A percentile compares a stretch with the other conserved stretches of the same genome.
Conservation (phyloP, 2,888 invertebrate genomes). For the Silvanus unidentatus region DNA sequence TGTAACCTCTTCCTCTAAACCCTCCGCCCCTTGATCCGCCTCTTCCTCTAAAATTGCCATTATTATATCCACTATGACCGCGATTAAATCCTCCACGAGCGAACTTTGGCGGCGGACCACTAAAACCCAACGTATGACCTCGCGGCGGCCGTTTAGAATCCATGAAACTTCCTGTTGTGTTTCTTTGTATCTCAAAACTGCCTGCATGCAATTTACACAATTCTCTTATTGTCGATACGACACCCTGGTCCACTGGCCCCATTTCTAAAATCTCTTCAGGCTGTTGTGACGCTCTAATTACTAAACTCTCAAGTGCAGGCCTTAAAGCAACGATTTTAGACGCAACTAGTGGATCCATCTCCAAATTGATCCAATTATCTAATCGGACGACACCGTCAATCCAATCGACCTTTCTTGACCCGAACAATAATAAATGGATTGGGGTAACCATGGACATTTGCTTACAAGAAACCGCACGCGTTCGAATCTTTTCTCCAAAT, state of each 20-base stretch:
- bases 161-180: constrained; percentile 49
- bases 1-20: constrained; percentile 21
- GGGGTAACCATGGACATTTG: constrained; percentile 93
- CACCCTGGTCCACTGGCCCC: constrained; percentile 57
- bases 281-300: constrained; percentile 71
- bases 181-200: constrained; percentile 60
- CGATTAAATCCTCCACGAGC: constrained; percentile 30
- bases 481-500: constrained; percentile 97
- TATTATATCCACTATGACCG: constrained; percentile 34
- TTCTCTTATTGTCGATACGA: constrained; percentile 64
- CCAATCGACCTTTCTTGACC: constrained; percentile 80
- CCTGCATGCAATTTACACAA: constrained; percentile 75
- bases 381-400: constrained; percentile 70
- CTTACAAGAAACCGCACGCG: constrained; percentile 92
- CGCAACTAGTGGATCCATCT: constrained; percentile 74
- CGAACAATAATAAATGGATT: constrained; percentile 86
- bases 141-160: constrained; percentile 51
- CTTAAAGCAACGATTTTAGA: constrained; percentile 79
- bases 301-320: constrained; percentile 81
- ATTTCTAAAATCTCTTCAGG: constrained; percentile 71
- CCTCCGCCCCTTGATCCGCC: constrained; percentile 40
- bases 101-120: constrained; percentile 45
- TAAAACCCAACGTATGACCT: constrained; percentile 41
- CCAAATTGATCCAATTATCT: constrained; percentile 92
- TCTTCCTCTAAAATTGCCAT: constrained; percentile 29